Evolutionary conservation across 1,140 invertebrate genomes (phyloP).

Genomic region (Laupala kohalensis): DNA sequence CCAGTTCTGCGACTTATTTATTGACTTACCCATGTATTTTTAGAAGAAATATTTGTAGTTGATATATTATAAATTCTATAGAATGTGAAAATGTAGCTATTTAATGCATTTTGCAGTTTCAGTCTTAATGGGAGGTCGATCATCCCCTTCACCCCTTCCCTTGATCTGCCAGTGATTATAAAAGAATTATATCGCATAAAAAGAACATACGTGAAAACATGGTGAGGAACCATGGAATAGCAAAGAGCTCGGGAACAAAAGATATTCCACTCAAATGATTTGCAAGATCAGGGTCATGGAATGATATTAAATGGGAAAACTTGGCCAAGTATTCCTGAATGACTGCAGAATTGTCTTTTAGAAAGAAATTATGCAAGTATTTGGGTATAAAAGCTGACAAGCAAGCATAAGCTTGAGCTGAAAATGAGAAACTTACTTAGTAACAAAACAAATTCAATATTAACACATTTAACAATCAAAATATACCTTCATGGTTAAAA

Average conservation of each 20-base stretch:
- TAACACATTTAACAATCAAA: constrained; percentile 2
- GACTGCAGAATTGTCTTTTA: constrained; percentile 94
- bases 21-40: neutral
- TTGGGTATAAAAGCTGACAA: constrained; percentile 89
- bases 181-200: neutral
- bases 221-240: constrained; percentile 99
- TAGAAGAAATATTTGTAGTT: neutral
- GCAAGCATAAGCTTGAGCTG: constrained; percentile 87
- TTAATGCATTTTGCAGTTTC: neutral
- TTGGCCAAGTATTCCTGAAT: constrained; percentile 97
- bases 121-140: neutral
- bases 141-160: neutral
- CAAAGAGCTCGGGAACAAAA: constrained; percentile 95
- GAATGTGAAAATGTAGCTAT: neutral
- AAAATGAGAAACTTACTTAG: constrained; percentile 24
- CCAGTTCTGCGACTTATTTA: no score
- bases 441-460: constrained; percentile 8
- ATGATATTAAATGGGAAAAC: constrained; percentile 91
- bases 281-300: constrained; percentile 85
- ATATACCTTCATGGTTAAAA: constrained; percentile 88
- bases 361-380: constrained; percentile 93
- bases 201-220: constrained; percentile 92
- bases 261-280: constrained; percentile 85
- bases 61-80: neutral
- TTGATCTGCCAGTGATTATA: no score